phyloP scores from a whole-genome alignment of 2,888 invertebrate genomes.

The Caprella mutica region DNA sequence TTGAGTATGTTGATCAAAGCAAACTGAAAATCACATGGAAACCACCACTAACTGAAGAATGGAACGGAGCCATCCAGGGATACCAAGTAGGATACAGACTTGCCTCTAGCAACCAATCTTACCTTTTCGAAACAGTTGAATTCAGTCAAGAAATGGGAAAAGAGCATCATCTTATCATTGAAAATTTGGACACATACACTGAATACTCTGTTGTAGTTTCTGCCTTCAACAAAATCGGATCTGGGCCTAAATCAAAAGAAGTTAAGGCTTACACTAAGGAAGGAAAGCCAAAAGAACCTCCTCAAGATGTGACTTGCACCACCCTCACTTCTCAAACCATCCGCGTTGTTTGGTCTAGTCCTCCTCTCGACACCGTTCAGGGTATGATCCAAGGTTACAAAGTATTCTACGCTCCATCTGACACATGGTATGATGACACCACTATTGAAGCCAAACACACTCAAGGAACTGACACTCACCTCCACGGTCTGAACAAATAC shows the following conservation, averaged over 20 bases:
- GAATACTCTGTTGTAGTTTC: conserved; percentile 92
- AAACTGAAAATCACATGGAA: conserved; percentile 75
- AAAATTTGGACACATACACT: conserved; percentile 77
- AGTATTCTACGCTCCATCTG: conserved; percentile 80
- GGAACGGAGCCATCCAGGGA: conserved; percentile 83
- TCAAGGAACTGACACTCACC: conserved; percentile 79
- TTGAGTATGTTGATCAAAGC: conserved; percentile 76
- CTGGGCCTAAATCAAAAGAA: conserved; percentile 80
- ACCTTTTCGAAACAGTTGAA: conserved; percentile 80
- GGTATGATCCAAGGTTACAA: conserved; percentile 94
- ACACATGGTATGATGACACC: conserved; percentile 63
- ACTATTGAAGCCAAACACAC: conserved; percentile 72
- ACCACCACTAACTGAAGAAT: conserved; percentile 73
- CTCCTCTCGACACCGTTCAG: conserved; percentile 79
- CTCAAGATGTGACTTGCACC: conserved; percentile 74
- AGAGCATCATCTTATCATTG: conserved; percentile 71
- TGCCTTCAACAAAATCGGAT: conserved; percentile 86
- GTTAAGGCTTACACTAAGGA: conserved; percentile 85
- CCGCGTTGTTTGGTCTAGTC: conserved; percentile 86
- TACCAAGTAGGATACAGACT: conserved; percentile 74
- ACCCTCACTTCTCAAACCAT: conserved; percentile 89
- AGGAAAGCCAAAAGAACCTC: conserved; percentile 82
- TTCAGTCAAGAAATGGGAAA: conserved; percentile 83
- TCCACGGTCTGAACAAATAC: conserved; percentile 85
- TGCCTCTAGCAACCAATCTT: conserved; percentile 66